Conservation (phyloP, 2,888 invertebrate species). For the Cephus sareptanus region DNA sequence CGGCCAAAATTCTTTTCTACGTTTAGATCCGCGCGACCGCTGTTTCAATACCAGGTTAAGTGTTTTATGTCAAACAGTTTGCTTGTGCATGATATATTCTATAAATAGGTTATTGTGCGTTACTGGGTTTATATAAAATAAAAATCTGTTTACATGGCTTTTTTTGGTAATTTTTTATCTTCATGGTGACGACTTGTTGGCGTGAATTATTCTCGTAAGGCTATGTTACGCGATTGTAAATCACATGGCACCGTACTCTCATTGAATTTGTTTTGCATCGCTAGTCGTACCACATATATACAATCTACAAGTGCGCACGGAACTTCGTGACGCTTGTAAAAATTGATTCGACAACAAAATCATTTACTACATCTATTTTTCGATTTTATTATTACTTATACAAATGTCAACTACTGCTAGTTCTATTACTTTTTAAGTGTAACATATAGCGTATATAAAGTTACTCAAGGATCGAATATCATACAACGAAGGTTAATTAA, state of each 20-base stretch:
- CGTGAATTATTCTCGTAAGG: background rate
- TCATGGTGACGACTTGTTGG: background rate
- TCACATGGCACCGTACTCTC: background rate
- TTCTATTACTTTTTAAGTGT: background rate
- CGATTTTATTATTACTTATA: background rate
- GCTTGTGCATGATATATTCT: too few relatives aligned
- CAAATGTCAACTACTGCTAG: background rate
- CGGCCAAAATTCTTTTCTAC: too few relatives aligned
- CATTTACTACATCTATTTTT: background rate
- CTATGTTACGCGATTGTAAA: background rate
- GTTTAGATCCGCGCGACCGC: too few relatives aligned
- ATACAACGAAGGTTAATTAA: background rate
- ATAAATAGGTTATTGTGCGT: background rate
- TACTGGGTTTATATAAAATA: background rate
- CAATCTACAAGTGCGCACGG: background rate
- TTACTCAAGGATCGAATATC: background rate
- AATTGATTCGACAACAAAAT: background rate
- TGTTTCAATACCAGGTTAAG: too few relatives aligned
- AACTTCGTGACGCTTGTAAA: background rate
- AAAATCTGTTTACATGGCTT: background rate
- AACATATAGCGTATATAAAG: background rate
- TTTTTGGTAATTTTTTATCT: background rate
- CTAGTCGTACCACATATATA: background rate
- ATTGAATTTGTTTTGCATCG: background rate
- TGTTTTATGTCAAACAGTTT: too few relatives aligned